Base-by-base conservation (phyloP, 2,797 vertebrate genomes). In the Mormyrops attenuatus region DNA sequence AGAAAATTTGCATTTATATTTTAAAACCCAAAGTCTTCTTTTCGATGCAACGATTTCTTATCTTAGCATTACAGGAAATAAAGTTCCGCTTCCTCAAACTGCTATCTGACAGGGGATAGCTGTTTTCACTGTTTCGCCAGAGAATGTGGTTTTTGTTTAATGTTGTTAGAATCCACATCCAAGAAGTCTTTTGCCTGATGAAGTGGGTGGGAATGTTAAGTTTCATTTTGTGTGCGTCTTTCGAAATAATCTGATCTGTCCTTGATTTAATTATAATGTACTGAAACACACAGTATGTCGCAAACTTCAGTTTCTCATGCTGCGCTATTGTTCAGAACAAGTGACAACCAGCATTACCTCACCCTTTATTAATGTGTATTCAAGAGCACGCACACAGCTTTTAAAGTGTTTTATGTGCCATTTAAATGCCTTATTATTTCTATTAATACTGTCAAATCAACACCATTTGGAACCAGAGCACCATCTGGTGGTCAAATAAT, bases 401-500 rank as follows among this genome's bases (percentile, higher is more conserved):
- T 30, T 5, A 30, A 34, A 41, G 41, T 55, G 26, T 30, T 38
- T 5, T 26, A 49, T 85, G 9, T 85, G 47, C 7, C 11, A 30
- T 50, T 85, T 38, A n/a, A 41, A 22, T 57, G 15, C 8, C 3
- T 26, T 34, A 73, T 49, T 13, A 85, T 44, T 57, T 57, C 55
- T 80, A n/a, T 41, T 41, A 44, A n/a, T 41, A 8, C 34, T 44
- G 38, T 22, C 77, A 20, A 84, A 6, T 85, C 11, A 85, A 85
- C 30, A 50, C n/a, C 0, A 38, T 60, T 87, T 60, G 30, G 41
- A 49, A 47, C 41, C 3, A 49, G 30, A 88, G 57, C 41, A 49
- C 57, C 44, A 66, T 26, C 87, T 88, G 87, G 57, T 69, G 87
- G 87, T 47, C 34, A 88, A 49, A 47, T 22, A 20, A 60, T 87